phyloP scores from a whole-genome alignment of 2,113 vertebrate species.

The Bubo bubo region DNA sequence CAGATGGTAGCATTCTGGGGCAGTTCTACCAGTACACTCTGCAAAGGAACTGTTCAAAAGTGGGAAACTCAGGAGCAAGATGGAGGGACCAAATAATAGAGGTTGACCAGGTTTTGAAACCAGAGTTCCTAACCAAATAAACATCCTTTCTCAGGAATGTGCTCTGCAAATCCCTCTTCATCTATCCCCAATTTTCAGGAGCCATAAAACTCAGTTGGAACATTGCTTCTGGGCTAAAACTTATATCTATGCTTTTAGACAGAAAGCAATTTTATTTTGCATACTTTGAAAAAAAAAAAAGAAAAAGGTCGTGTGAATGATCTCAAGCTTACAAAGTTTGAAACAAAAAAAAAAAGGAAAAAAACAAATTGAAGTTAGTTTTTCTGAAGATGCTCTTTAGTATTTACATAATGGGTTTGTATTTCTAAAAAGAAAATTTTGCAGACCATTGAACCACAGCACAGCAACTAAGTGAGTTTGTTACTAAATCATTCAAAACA shows the following conservation, averaged over 20 bases:
- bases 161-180: neutral
- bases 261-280: slow-evolving; percentile 18
- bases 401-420: slow-evolving; percentile 63
- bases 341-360: neutral
- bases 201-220: neutral
- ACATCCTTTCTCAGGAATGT: neutral
- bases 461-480: slow-evolving; percentile 47
- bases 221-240: neutral
- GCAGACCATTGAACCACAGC: slow-evolving; percentile 51
- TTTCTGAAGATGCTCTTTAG: slow-evolving; percentile 50
- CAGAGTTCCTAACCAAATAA: neutral
- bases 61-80: neutral
- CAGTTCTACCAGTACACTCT: neutral
- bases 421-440: slow-evolving; percentile 70
- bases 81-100: neutral
- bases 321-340: slow-evolving; percentile 17
- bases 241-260: neutral
- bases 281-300: neutral
- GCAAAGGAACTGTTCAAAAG: neutral
- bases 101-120: neutral
- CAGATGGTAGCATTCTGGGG: neutral
- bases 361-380: slow-evolving; percentile 52
- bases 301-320: neutral
- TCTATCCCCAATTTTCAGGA: neutral
- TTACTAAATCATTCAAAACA: slow-evolving; percentile 67